These are phyloP conservation scores for Artemia sp. DNA, from an alignment of 2,888 invertebrate genomes.

Conservation along the genomic window DNA sequence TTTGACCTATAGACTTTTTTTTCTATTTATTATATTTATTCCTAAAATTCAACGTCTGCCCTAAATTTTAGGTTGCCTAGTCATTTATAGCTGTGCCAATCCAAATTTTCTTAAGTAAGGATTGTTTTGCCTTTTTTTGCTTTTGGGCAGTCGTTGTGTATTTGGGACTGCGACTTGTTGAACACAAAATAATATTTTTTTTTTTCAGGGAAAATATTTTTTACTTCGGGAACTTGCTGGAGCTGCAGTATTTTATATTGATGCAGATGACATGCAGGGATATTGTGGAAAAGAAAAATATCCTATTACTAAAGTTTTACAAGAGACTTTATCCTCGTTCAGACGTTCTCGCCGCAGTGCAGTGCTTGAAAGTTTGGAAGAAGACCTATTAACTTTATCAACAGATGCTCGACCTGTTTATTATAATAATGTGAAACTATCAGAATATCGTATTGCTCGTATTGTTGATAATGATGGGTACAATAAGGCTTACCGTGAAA, in stretches of 20 bases:
- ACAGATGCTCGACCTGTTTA: conserved; percentile 21
- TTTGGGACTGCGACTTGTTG: too few relatives aligned
- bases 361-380: conserved; percentile 44
- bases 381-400: conserved; percentile 33
- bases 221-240: conserved; percentile 52
- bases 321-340: conserved; percentile 37
- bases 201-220: conserved; percentile 46
- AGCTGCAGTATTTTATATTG: conserved; percentile 42
- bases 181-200: neutral
- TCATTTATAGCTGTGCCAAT: too few relatives aligned
- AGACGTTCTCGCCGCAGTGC: conserved; percentile 46
- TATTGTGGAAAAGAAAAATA: conserved; percentile 25
- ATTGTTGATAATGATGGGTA: conserved; percentile 54
- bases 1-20: too few relatives aligned
- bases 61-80: too few relatives aligned
- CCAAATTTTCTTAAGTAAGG: too few relatives aligned
- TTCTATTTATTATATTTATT: too few relatives aligned
- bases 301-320: conserved; percentile 27
- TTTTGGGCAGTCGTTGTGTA: too few relatives aligned
- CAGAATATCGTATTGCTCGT: conserved; percentile 52
- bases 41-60: too few relatives aligned
- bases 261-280: conserved; percentile 40
- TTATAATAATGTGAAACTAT: conserved; percentile 32
- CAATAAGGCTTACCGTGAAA: conserved; percentile 51
- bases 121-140: too few relatives aligned